Evolutionary conservation across 2,113 vertebrate genomes (phyloP), one percentile per base, ranked within the genome.

Genomic region (Xiphophorus couchianus): DNA sequence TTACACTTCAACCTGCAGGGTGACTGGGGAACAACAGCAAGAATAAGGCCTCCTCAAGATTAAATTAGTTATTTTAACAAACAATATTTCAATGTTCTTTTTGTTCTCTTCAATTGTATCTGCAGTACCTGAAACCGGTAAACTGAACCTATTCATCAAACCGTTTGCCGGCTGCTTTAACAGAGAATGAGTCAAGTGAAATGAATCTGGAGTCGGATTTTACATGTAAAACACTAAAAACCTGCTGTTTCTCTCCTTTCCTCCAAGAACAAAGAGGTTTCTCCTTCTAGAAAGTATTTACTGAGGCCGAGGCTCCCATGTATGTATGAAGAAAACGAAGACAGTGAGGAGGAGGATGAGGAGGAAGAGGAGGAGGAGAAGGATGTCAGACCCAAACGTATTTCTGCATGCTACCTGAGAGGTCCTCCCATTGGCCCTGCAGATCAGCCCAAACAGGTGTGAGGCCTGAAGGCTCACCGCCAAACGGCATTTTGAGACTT

Each of bases 361-460:
- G 33, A 35, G 35, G 35, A 37, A 1, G 82, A 81, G 0, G 81
- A 91, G 3, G 77, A 86, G 0, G 69, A 90, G 9, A 73, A 74
- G 17, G 70, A 76, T 3, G 37, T 27, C 35, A 42, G 61, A 85
- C 62, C 85, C 39, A 74, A 42, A 39, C 75, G 77, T 22, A 80
- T 87, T 12, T 19, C 62, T 48, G 71, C 71, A 4, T 15, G 82
- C 28, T 80, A 91, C 19, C 58, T 87, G 27, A 81, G 89, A 68
- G 84, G 85, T 22, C 91, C 92, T 17, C 90, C 89, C 0, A 70
- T 73, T 1, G 63, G 78, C 37, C 66, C 77, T 39, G 78, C 74
- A 66, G 28, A 28, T 67, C 67, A 28, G 42, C 14, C 84, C 13
- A 82, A 89, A 78, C 87, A 82, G 86, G 83, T 83, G 80, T 93